Base-by-base conservation (phyloP, 2,113 vertebrate genomes). In the Lophura nycthemera region DNA sequence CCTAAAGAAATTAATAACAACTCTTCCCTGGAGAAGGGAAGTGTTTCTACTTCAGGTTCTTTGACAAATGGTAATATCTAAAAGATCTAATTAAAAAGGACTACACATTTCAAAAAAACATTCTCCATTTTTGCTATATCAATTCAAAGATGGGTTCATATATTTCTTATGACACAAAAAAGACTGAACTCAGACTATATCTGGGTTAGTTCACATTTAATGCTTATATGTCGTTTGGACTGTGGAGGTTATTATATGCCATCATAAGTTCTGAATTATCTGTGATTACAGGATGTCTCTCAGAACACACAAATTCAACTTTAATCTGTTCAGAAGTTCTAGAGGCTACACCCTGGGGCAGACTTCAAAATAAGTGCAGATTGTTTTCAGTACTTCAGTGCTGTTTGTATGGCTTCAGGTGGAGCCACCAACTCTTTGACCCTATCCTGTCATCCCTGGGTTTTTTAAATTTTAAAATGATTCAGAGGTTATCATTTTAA, bases 31-130 rank as follows among this genome's bases (percentile, higher is more conserved):
- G 29, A 30, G 24, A 70, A 70, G 4, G 29, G 8, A 86, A 86
- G 22, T n/a, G 18, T 43, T 77, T 83, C 59, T 92, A 19, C 20
- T 88, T 88, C 32, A 76, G 11, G 61, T 80, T 76, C 40, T 66
- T 76, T 92, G 75, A 95, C 13, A 94, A 85, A 90, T 76, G 36
- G 3, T 70, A 88, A 57, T 76, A 94, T 83, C 36, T 15, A 36
- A 45, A 83, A 70, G 27, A 70, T 78, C 70, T 84, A 13, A 89
- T 81, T 86, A 84, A 42, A 76, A 86, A 77, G 2, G 36, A 61
- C 56, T 92, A 91, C 93, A 82, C 93, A 90, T 89, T 95, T 93
- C 71, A 94, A 76, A 87, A 4, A 52, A 45, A 45, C 43, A 72
- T 45, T 93, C 38, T 78, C 71, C 14, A 45, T 45, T 88, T 94